A percentile compares a stretch with the other conserved stretches of the same genome.
Conservation (phyloP, 2,888 invertebrate species). For the Ochropleura leucogaster region DNA sequence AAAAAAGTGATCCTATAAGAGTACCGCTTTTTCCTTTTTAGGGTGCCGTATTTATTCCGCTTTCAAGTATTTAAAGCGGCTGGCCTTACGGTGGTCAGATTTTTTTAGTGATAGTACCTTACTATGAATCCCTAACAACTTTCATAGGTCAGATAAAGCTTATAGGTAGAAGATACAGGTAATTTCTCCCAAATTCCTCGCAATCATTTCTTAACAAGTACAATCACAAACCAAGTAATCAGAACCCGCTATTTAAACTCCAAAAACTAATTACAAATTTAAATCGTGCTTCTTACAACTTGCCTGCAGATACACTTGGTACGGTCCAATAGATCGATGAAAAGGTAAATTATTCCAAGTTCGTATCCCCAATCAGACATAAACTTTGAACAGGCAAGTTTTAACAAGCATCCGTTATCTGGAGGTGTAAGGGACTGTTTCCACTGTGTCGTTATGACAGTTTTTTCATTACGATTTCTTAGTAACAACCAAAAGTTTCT, state of each 20-base stretch:
- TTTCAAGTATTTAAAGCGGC: no score
- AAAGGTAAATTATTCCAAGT: constrained; percentile 58
- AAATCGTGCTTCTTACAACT: constrained; percentile 46
- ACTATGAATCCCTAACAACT: no score
- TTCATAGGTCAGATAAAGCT: no score
- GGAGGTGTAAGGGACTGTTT: neutral
- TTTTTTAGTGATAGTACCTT: no score
- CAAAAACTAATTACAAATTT: constrained; percentile 36
- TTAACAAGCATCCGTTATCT: constrained; percentile 55
- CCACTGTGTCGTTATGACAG: constrained; percentile 1
- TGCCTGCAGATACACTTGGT: constrained; percentile 41
- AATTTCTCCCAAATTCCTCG: neutral
- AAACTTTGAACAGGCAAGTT: constrained; percentile 57
- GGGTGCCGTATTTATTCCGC: no score
- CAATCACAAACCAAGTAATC: constrained; percentile 25
- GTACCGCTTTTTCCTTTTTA: no score
- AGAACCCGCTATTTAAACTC: constrained; percentile 9
- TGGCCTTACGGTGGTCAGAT: no score
- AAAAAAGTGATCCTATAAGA: no score
- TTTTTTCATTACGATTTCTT: neutral
- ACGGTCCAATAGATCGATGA: constrained; percentile 45
- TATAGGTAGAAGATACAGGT: no score
- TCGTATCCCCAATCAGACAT: constrained; percentile 53
- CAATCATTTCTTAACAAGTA: neutral
- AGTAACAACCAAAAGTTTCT: neutral